A percentile compares a stretch with the other conserved stretches of the same genome.
These are phyloP conservation scores for Drosophila chauvacae DNA, from an alignment of 1,140 invertebrate genomes.

Conservation along the genomic window DNA sequence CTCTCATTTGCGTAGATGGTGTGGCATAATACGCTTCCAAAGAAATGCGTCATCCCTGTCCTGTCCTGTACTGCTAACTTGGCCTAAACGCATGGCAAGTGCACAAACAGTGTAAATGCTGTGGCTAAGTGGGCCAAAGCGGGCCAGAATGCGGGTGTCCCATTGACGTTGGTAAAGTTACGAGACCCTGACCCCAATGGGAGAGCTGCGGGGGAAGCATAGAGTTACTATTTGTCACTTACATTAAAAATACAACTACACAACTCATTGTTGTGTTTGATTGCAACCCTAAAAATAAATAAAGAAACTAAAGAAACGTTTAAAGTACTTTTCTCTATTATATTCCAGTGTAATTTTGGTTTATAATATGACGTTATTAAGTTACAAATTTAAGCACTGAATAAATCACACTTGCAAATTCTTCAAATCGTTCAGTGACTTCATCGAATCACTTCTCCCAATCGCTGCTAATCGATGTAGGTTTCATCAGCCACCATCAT, in stretches of 20 bases:
- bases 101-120: constrained; percentile 10
- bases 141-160: constrained; percentile 20
- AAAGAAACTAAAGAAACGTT: neutral
- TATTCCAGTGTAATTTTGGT: neutral
- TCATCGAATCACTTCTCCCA: constrained; percentile 3
- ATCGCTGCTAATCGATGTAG: constrained; percentile 34
- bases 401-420: neutral
- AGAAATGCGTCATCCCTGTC: constrained; percentile 33
- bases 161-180: constrained; percentile 32
- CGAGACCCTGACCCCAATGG: neutral
- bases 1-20: constrained; percentile 38
- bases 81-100: neutral
- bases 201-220: neutral
- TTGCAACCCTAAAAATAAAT: neutral
- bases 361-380: neutral
- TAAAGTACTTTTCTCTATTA: neutral
- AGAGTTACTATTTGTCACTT: neutral
- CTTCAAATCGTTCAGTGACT: constrained; percentile 27
- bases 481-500: constrained; percentile 20
- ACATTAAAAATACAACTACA: no score
- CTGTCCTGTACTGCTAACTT: neutral
- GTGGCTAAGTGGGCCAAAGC: constrained; percentile 5
- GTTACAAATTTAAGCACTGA: neutral
- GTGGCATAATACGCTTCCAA: constrained; percentile 17
- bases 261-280: neutral